Base-by-base conservation (phyloP, 64 coral and sea anemone species). In the Stylophora pistillata region DNA sequence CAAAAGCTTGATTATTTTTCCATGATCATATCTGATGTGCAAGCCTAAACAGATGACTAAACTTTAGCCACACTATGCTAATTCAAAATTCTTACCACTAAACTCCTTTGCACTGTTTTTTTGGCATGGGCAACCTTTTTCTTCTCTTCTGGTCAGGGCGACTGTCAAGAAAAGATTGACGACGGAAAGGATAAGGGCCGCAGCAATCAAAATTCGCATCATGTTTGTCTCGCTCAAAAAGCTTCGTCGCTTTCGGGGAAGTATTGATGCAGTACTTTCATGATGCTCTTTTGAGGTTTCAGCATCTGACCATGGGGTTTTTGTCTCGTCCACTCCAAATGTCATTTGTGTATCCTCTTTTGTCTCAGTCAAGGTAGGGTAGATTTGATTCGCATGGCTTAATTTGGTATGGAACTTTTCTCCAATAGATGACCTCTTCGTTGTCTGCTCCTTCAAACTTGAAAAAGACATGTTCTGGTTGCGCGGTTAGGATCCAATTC, bases 181-280 rank as follows among this genome's bases (percentile, higher is more conserved):
- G 23, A 79, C 15, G 5, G 77, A 79, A 56, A 79, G 59, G 59
- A 60, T 60, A 59, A 79, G 21, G 30, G 77, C 55, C 25, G 59
- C 9, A 26, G 77, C 25, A 59, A 79, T 32, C 28, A 79, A 16
- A 59, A 20, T 15, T 27, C 77, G 27, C 29, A 79, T 79, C 13
- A 32, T 17, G 53, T 56, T 59, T 7, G n/a, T 15, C 27, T 33
- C 53, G 13, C 59, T 29, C 5, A 15, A 12, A 17, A 27, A 79
- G 23, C 28, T 18, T 20, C 56, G 54, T 13, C 77, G 77, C 13
- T 28, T 12, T 58, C 15, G 77, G 26, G 56, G 54, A 78, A 57
- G 77, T 60, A 7, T 18, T 6, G 1, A 12, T 60, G 55, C 9
- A 31, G 55, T 59, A 28, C 18, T 21, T 59, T 15, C 29, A 33